These are phyloP conservation scores for Bolinopsis microptera DNA, from an alignment of 37 sponge, comb jelly and placozoan species.

Conservation along the genomic window DNA sequence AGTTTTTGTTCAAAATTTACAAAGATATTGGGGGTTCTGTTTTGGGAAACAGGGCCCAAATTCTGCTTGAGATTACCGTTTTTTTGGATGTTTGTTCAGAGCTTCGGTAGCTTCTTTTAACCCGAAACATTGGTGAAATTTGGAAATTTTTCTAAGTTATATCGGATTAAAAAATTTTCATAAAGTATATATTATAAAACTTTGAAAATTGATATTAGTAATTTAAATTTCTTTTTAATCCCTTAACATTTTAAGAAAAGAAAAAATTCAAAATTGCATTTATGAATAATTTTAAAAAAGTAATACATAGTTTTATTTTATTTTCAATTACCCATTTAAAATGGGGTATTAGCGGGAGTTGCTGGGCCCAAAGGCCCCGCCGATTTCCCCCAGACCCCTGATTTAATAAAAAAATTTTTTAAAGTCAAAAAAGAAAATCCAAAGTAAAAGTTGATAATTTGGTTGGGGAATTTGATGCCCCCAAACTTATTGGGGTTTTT, in stretches of 20 bases:
- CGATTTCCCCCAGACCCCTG: slow-evolving; percentile 7
- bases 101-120: slow-evolving; percentile 44
- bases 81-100: slow-evolving; percentile 50
- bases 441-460: no score
- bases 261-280: background rate
- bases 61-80: slow-evolving; percentile 25
- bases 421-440: no score
- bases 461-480: no score
- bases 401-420: background rate
- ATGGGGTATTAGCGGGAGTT: slow-evolving; percentile 27
- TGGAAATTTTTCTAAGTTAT: no score
- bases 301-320: no score
- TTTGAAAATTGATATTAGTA: no score
- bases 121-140: background rate
- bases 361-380: slow-evolving; percentile 1
- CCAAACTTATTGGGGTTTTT: no score
- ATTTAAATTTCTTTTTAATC: no score
- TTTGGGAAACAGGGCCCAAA: slow-evolving; percentile 18
- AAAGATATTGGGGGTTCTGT: background rate
- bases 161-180: no score
- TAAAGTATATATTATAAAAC: no score
- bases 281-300: background rate
- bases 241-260: no score
- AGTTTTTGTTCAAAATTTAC: background rate
- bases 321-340: background rate